These are phyloP conservation scores for Ctena decussata DNA, from an alignment of 2,888 invertebrate species.

Conservation along the genomic window DNA sequence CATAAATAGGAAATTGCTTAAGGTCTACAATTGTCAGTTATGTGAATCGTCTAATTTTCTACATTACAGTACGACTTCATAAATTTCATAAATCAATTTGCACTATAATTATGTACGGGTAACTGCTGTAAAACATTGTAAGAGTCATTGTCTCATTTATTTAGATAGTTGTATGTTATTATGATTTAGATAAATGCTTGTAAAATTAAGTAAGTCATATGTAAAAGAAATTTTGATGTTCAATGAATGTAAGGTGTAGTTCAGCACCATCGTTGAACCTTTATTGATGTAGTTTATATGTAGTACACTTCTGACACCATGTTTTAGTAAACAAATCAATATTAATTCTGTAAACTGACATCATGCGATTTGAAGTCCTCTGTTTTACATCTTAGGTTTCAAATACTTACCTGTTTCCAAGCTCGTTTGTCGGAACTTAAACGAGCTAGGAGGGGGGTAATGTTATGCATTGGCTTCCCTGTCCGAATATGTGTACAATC, in stretches of 20 bases:
- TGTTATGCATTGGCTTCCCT: neutral
- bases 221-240: neutral
- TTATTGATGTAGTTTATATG: neutral
- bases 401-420: neutral
- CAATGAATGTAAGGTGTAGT: neutral
- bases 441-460: neutral
- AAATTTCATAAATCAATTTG: neutral
- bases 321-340: neutral
- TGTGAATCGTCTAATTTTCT: neutral
- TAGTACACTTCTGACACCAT: neutral
- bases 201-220: neutral
- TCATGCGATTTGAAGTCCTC: neutral
- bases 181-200: neutral
- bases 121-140: too few species aligned
- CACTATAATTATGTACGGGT: neutral
- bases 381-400: neutral
- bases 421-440: slow-evolving; percentile 4
- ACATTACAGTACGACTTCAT: neutral
- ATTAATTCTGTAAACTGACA: neutral
- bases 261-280: neutral
- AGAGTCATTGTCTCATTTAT: neutral
- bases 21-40: too few species aligned
- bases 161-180: neutral
- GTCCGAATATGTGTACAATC: neutral
- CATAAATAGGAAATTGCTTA: neutral